These are phyloP conservation scores for Ciconia maguari DNA, from an alignment of 2,113 vertebrate genomes.

Conservation along the genomic window DNA sequence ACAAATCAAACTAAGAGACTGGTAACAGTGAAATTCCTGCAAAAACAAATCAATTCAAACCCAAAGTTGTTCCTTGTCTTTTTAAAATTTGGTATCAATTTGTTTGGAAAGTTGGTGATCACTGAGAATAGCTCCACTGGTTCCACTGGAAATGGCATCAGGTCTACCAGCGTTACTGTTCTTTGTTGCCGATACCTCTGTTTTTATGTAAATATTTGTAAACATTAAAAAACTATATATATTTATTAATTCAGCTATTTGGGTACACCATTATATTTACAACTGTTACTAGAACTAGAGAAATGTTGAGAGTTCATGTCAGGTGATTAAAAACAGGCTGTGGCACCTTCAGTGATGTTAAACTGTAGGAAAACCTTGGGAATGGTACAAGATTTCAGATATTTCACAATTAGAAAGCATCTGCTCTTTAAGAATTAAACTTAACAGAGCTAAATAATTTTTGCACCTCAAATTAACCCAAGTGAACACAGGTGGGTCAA, in stretches of 20 bases:
- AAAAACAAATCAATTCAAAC: neutral
- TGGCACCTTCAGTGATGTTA: neutral
- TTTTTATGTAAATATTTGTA: neutral
- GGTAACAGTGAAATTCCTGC: neutral
- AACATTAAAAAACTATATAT: neutral
- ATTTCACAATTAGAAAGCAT: neutral
- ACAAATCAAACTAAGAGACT: neutral
- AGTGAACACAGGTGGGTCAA: neutral
- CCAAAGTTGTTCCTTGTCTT: neutral
- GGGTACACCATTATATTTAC: neutral
- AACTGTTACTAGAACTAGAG: neutral
- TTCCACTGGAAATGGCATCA: neutral
- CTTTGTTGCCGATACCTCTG: neutral
- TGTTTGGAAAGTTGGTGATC: neutral
- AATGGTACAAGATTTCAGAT: neutral
- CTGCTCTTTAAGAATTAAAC: neutral
- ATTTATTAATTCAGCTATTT: neutral
- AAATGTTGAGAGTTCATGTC: neutral
- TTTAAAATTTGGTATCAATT: neutral
- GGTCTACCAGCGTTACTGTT: neutral
- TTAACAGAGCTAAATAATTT: neutral
- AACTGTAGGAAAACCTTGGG: neutral
- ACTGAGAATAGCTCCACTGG: neutral
- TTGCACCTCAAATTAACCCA: neutral
- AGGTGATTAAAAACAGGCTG: neutral